These are phyloP conservation scores for Mus minutoides DNA, from an alignment of 2,797 vertebrate genomes.

Conservation along the genomic window DNA sequence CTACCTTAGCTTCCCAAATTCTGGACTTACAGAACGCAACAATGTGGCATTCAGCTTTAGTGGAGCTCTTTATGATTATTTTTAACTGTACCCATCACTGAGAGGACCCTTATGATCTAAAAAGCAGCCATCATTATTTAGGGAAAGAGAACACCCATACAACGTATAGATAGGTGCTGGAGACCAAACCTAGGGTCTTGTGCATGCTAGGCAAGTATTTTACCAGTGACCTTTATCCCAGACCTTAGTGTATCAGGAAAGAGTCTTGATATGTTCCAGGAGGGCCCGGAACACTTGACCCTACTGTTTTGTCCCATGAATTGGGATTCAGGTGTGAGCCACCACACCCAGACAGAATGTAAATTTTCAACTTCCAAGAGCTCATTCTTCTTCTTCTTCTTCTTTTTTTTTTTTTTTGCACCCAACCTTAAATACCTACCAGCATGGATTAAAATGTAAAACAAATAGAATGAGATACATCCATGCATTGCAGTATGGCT, in stretches of 20 bases:
- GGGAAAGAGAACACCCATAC: background rate
- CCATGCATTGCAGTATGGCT: background rate
- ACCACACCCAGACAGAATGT: background rate
- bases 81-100: background rate
- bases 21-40: background rate
- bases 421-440: conserved; percentile 17
- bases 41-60: background rate
- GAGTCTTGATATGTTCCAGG: background rate
- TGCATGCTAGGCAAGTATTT: background rate
- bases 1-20: background rate
- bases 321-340: background rate
- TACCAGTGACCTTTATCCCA: background rate
- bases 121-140: conserved; percentile 13
- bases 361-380: background rate
- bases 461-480: background rate
- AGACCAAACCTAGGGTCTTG: background rate
- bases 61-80: background rate
- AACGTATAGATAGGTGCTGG: background rate
- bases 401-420: background rate
- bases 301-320: too few species aligned
- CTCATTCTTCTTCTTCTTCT: conserved; percentile 10
- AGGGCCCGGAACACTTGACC: background rate
- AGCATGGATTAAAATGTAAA: background rate
- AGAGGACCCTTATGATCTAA: background rate
- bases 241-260: background rate